Evolutionary conservation across 1,140 invertebrate species (phyloP), one percentile per base, ranked within the genome.

Genomic region (Muscidifurax raptorellus): DNA sequence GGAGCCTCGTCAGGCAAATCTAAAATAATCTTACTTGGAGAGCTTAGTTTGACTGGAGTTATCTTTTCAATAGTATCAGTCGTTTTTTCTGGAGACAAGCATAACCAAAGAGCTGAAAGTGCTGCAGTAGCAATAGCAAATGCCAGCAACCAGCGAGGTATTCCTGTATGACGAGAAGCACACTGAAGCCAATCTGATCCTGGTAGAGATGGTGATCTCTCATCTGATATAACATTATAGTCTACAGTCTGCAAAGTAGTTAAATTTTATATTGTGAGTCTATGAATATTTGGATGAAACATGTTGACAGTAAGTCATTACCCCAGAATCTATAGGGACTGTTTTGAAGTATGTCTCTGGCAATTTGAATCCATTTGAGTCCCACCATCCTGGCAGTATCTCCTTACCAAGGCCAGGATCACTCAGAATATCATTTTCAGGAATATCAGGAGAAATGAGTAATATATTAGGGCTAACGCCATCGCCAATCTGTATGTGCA

Each of bases 91-190:
- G 90, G 87, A 74, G 88, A 92, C 79, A 93, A 91, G 85, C 93
- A 94, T 27, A 95, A 87, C 94, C 94, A 95, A 27, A 94, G 88
- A 86, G 94, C 93, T 47, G 92, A 91, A 25, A 94, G 84, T 18
- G 92, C 92, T 74, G 92, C 92, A 47, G 91, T 87, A 82, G 93
- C 90, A 47, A 94, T 91, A 30, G 91, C 88, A 44, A 92, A 85
- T 25, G 90, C 93, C 32, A 95, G 86, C 66, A 94, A 82, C 90
- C 94, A 93, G 22, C 92, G 91, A 4, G 94, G 94, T 52, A 95
- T 88, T 36, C 94, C 94, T 27, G 93, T 94, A 86, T 94, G 93
- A 44, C 91, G 90, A 4, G 94, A 94, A 52, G 94, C 92, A 87
- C 94, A 95, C 9, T 93, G 92, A 86, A 95, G 87, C 93, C 94